These are phyloP conservation scores for Aporrectodea caliginosa DNA, from an alignment of 1,140 invertebrate species.

Conservation along the genomic window DNA sequence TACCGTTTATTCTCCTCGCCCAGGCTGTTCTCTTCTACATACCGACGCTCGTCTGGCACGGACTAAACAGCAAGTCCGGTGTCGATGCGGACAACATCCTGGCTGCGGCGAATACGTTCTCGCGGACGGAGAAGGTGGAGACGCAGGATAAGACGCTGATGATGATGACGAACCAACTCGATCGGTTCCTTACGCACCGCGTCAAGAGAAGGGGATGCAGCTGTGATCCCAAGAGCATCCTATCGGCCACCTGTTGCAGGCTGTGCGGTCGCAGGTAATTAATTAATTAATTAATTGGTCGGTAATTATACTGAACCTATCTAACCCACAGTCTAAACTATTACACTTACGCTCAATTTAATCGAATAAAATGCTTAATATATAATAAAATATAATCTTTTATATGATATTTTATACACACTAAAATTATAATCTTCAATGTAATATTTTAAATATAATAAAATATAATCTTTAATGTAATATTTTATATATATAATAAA, in stretches of 20 bases:
- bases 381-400: no score
- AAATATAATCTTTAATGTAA: no score
- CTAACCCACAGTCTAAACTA: no score
- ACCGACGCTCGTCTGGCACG: slow-evolving; percentile 57
- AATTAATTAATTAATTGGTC: no score
- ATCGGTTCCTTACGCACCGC: slow-evolving; percentile 26
- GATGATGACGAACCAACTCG: slow-evolving; percentile 32
- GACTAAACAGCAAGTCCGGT: slow-evolving; percentile 58
- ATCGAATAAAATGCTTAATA: no score
- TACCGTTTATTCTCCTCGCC: slow-evolving; percentile 59
- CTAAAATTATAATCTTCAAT: no score
- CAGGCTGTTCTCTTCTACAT: slow-evolving; percentile 53
- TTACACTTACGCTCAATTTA: no score
- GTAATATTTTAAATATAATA: no score
- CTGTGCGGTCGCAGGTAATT: slow-evolving; percentile 30
- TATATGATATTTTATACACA: no score
- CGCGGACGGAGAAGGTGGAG: slow-evolving; percentile 21
- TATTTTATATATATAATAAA: no score
- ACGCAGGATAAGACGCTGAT: slow-evolving; percentile 23
- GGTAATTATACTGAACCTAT: no score
- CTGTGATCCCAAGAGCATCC: slow-evolving; percentile 17
- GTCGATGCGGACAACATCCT: slow-evolving; percentile 46
- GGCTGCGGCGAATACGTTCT: slow-evolving; percentile 22
- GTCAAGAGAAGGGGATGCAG: slow-evolving; percentile 2
- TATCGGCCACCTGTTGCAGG: slow-evolving; percentile 22